Conservation (phyloP, 2,797 vertebrate species). For the Macropodus opercularis region DNA sequence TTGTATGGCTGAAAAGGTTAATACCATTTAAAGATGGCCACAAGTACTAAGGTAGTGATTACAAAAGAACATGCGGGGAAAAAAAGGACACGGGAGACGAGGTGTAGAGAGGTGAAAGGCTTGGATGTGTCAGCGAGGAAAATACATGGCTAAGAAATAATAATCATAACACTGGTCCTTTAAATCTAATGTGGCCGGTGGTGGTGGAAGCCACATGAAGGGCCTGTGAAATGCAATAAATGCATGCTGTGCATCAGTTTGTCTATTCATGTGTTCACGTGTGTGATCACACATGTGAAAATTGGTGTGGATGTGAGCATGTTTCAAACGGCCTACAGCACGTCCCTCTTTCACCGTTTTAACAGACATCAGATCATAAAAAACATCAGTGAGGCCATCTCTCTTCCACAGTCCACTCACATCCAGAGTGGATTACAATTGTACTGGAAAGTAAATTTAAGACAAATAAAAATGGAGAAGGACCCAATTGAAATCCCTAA, state of each 20-base stretch:
- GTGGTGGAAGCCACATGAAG: background rate
- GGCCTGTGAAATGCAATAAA: conserved; percentile 4
- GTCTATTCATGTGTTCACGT: conserved; percentile 14
- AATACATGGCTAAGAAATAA: background rate
- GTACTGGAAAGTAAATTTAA: conserved; percentile 2
- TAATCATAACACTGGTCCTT: background rate
- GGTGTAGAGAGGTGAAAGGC: too few relatives aligned
- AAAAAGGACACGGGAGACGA: too few relatives aligned
- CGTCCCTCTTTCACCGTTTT: conserved; percentile 22
- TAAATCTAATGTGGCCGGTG: background rate
- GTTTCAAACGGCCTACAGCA: conserved; percentile 11
- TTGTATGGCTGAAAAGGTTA: background rate
- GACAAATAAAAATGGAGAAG: background rate
- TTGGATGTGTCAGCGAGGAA: too few relatives aligned
- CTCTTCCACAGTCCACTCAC: conserved; percentile 20
- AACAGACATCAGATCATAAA: conserved; percentile 44
- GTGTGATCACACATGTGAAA: conserved; percentile 11
- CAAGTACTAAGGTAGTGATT: background rate
- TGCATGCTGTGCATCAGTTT: conserved; percentile 3
- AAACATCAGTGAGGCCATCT: conserved; percentile 46
- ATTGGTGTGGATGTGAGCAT: conserved; percentile 23
- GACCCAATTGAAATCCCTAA: background rate
- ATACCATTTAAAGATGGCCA: background rate
- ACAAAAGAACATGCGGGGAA: too few relatives aligned
- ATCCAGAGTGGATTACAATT: conserved; percentile 3